Evolutionary conservation across 2,888 invertebrate genomes (phyloP).

Genomic region (Deilephila porcellus): DNA sequence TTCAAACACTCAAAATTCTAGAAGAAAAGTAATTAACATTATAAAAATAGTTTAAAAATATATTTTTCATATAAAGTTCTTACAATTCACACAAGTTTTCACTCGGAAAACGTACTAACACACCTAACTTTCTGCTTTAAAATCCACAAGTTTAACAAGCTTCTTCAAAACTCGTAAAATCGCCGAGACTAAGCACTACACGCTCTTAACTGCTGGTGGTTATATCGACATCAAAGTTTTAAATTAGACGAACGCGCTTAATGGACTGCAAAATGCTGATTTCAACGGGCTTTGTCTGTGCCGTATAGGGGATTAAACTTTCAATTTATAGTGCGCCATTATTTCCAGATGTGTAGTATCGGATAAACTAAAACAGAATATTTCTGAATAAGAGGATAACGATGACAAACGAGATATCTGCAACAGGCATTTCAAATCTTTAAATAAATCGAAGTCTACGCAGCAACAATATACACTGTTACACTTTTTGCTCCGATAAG

Average conservation of each 20-base stretch:
- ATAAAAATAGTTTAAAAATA: neutral
- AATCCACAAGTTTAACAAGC: slow-evolving; percentile 17
- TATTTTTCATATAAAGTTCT: neutral
- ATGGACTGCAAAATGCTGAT: slow-evolving; percentile 3
- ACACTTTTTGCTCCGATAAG: too few relatives aligned
- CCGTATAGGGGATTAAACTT: slow-evolving; percentile 16
- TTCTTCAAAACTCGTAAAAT: slow-evolving; percentile 24
- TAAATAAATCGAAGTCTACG: too few relatives aligned
- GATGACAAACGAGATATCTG: too few relatives aligned
- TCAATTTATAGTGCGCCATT: slow-evolving; percentile 11
- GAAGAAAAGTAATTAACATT: too few relatives aligned
- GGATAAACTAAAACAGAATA: neutral
- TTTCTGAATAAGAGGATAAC: neutral
- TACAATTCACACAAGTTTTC: neutral
- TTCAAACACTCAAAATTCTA: too few relatives aligned
- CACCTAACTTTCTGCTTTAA: neutral
- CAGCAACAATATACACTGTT: too few relatives aligned
- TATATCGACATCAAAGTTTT: slow-evolving; percentile 17
- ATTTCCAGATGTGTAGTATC: neutral
- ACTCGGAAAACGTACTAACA: neutral
- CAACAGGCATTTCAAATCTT: too few relatives aligned
- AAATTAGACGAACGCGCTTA: slow-evolving; percentile 15
- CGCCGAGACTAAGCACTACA: neutral
- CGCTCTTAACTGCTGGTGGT: slow-evolving; percentile 10
- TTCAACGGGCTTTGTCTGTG: slow-evolving; percentile 20